These are phyloP conservation scores for Heliconius congener DNA, from an alignment of 1,140 invertebrate species.

Conservation along the genomic window DNA sequence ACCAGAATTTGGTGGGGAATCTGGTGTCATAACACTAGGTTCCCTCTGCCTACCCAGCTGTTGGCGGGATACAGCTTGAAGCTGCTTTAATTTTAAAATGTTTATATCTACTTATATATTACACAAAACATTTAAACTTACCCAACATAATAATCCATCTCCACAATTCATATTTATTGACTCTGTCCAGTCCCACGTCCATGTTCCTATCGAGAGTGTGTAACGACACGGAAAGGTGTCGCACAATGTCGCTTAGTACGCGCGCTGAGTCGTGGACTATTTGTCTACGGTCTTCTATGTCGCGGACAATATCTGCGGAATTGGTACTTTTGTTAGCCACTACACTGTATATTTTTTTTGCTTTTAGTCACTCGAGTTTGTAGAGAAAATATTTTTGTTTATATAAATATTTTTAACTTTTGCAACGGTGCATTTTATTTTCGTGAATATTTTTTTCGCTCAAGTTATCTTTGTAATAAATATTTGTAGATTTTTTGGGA, in stretches of 20 bases:
- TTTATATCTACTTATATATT: not conserved
- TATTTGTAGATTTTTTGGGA: not conserved
- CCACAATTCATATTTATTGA: slow-evolving; percentile 68
- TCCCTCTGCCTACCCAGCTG: no score
- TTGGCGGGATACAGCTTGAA: no score
- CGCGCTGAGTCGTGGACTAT: slow-evolving; percentile 58
- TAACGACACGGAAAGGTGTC: slow-evolving; percentile 59
- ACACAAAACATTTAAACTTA: slow-evolving; percentile 32
- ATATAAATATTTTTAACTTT: not conserved
- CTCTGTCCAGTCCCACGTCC: slow-evolving; percentile 54
- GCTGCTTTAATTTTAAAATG: no score
- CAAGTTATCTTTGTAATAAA: not conserved
- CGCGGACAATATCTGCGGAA: slow-evolving; percentile 56
- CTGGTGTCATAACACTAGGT: no score
- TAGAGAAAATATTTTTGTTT: not conserved
- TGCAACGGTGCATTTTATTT: not conserved
- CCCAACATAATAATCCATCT: slow-evolving; percentile 67
- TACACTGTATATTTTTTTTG: not conserved
- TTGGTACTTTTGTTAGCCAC: slow-evolving; percentile 2
- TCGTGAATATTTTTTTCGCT: not conserved
- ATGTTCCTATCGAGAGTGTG: slow-evolving; percentile 54
- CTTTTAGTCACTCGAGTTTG: not conserved
- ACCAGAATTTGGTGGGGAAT: no score
- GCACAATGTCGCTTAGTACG: slow-evolving; percentile 66
- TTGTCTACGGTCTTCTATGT: slow-evolving; percentile 63